Percentiles rank a stretch among this genome's conserved stretches.
Conservation (phyloP, 2,797 vertebrate species). For the Brachyalestes nurse region DNA sequence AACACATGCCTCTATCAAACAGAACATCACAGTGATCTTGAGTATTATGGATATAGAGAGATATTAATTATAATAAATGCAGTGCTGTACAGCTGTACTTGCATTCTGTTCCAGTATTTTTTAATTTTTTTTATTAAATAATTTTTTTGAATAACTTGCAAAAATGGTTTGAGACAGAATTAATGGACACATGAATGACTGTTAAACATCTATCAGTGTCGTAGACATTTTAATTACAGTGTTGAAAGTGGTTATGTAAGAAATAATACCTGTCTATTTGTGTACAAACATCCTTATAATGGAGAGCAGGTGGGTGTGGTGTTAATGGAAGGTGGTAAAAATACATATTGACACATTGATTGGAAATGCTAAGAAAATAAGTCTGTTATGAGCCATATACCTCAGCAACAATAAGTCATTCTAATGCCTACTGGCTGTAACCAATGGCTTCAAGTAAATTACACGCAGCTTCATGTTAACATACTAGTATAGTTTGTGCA, state of each 20-base stretch:
- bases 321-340: conserved; percentile 21
- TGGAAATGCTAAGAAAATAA: not conserved
- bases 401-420: not conserved
- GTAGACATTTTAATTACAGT: not conserved
- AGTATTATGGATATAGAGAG: not conserved
- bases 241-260: not conserved
- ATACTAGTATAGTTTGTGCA: not conserved
- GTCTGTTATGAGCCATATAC: not conserved
- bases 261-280: conserved; percentile 7
- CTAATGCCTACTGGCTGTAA: not conserved
- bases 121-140: too few species aligned
- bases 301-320: conserved; percentile 54
- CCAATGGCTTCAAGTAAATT: not conserved
- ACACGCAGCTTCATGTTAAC: not conserved
- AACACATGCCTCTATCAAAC: not conserved
- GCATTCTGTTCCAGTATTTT: conserved; percentile 15
- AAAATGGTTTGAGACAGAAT: not conserved
- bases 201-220: conserved; percentile 1
- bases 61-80: conserved; percentile 40
- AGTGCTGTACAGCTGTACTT: conserved; percentile 27
- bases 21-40: not conserved
- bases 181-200: not conserved
- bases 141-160: not conserved
- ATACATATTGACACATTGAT: not conserved
- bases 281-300: conserved; percentile 11